Evolutionary conservation across 2,113 vertebrate species (phyloP).

Genomic region (Gyps fulvus): DNA sequence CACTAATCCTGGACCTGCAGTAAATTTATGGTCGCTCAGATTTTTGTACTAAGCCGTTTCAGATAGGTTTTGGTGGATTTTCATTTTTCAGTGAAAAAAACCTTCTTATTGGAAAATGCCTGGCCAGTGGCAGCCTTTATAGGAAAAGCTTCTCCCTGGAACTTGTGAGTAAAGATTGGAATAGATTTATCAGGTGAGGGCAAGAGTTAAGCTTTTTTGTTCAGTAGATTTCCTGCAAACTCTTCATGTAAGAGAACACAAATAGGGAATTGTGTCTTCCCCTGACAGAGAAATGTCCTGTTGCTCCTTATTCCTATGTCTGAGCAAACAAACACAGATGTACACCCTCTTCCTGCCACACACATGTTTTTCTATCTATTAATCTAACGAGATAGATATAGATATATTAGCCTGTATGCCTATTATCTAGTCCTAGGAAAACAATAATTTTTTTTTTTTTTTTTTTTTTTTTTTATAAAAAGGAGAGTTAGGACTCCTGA

Average conservation of each 20-base stretch:
- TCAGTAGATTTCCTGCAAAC: neutral
- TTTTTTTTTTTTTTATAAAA: neutral
- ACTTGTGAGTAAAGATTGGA: neutral
- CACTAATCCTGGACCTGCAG: neutral
- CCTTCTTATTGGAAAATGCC: neutral
- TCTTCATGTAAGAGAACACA: neutral
- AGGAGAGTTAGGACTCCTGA: neutral
- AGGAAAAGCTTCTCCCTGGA: neutral
- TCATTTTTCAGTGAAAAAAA: neutral
- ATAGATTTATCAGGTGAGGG: neutral
- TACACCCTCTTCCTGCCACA: neutral
- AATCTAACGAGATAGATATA: neutral
- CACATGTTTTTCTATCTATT: neutral
- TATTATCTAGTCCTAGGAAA: neutral
- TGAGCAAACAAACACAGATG: neutral
- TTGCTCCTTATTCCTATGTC: neutral
- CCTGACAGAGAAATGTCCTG: neutral
- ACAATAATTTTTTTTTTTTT: fast-evolving
- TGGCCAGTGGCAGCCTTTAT: neutral
- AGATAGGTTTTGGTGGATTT: neutral
- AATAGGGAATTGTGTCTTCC: neutral
- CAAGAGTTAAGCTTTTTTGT: neutral
- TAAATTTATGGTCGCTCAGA: neutral
- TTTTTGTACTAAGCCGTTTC: neutral
- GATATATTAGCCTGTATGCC: neutral